phyloP scores from a whole-genome alignment of 2,113 vertebrate genomes.

The Dromiciops gliroides region DNA sequence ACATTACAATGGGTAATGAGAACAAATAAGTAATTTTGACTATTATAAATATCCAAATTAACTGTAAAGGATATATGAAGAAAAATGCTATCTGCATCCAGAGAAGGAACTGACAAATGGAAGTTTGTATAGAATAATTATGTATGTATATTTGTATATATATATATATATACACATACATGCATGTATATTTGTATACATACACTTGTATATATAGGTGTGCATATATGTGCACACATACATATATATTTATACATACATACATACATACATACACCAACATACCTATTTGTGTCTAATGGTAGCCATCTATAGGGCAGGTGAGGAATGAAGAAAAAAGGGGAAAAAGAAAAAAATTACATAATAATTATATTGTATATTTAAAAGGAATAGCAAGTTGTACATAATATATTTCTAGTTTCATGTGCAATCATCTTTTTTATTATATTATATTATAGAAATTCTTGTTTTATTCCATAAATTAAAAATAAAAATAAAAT shows the following conservation, averaged over 20 bases:
- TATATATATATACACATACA: too few relatives aligned
- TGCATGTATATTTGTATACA: too few relatives aligned
- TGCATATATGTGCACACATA: too few relatives aligned
- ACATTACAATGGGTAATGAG: neutral
- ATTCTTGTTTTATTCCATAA: neutral
- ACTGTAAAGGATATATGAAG: too few relatives aligned
- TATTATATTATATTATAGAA: too few relatives aligned
- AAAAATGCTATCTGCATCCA: neutral
- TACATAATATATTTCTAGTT: neutral
- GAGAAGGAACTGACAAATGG: neutral
- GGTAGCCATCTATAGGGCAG: neutral
- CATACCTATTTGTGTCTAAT: neutral
- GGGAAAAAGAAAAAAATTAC: neutral
- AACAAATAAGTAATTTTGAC: too few relatives aligned
- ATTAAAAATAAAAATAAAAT: neutral
- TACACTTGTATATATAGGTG: too few relatives aligned
- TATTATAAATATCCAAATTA: too few relatives aligned
- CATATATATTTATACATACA: too few relatives aligned
- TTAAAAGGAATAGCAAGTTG: neutral
- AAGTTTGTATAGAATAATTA: neutral
- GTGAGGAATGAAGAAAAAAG: neutral
- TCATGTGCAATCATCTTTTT: too few relatives aligned
- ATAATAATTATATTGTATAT: neutral
- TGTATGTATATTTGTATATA: too few relatives aligned
- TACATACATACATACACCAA: fast-evolving